phyloP scores from a whole-genome alignment of 2,888 invertebrate genomes.

The Lordiphosa andalusiaca region DNA sequence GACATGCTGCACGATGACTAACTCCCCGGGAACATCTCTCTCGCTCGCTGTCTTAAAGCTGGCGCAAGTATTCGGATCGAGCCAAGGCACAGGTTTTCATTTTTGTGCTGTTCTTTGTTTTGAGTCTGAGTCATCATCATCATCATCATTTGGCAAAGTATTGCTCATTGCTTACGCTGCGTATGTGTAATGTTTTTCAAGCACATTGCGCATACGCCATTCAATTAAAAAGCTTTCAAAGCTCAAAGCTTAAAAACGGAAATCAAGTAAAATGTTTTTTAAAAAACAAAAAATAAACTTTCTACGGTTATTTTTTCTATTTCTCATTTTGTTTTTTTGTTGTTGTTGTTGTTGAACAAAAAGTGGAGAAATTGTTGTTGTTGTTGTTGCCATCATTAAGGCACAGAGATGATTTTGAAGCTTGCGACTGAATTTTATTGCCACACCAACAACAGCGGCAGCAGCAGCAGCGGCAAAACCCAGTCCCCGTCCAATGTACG shows the following conservation, averaged over 20 bases:
- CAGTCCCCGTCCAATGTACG: slow-evolving; percentile 36
- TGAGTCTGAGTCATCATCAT: slow-evolving; percentile 33
- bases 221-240: slow-evolving; percentile 38
- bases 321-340: slow-evolving; percentile 34
- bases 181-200: slow-evolving; percentile 59
- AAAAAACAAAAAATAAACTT: slow-evolving; percentile 49
- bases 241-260: slow-evolving; percentile 34
- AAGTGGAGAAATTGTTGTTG: slow-evolving; percentile 49
- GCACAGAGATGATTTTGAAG: slow-evolving; percentile 40
- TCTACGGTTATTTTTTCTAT: slow-evolving; percentile 48
- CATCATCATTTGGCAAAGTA: slow-evolving; percentile 11
- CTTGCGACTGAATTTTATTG: slow-evolving; percentile 57
- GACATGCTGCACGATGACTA: slow-evolving; percentile 38
- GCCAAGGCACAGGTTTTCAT: too few relatives aligned
- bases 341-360: slow-evolving; percentile 15
- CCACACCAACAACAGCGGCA: slow-evolving; percentile 47
- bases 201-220: slow-evolving; percentile 69
- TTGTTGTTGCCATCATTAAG: slow-evolving; percentile 60
- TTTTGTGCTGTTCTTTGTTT: not conserved
- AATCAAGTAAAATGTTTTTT: slow-evolving; percentile 28
- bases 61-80: slow-evolving; percentile 1
- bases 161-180: slow-evolving; percentile 37
- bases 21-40: slow-evolving; percentile 21
- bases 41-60: slow-evolving; percentile 13
- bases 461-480: slow-evolving; percentile 27